Evolutionary conservation across 2,888 invertebrate species (phyloP), one percentile per base, ranked within the genome.

Genomic region (Cryptocephalus primarius): DNA sequence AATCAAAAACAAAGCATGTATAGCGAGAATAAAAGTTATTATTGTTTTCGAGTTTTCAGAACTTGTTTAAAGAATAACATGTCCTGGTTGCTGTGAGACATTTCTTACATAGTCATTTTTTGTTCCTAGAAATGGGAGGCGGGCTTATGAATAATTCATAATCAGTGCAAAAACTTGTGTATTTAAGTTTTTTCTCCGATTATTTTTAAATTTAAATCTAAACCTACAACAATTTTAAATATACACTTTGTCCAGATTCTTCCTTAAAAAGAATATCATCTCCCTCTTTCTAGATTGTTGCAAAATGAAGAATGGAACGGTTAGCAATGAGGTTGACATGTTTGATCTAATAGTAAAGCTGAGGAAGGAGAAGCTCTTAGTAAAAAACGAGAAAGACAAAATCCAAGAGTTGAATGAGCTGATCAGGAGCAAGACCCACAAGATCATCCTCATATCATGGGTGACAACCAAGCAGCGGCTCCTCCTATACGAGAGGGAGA

Each of bases 391-490:
- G 67, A 83, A 87, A 67, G 81, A 84, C 62, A 82, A 87, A 67
- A 79, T 90, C 61, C 83, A 85, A 59, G 78, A 78, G 60, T 73
- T 89, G 33, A 88, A 88, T 66, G 81, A 84, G 64, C 80, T 83
- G 61, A 74, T 79, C 13, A 62, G 71, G 42, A 70, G 68, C 48
- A 71, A 76, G 43, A 78, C 78, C 1, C 78, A 79, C 52, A 71
- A 74, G 48, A 68, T 83, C 40, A 76, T 78, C 31, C 83, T 88
- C 69, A 78, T 83, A 49, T 85, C 91, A 33, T 95, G 93, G 89
- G 80, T 92, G 50, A 86, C 88, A 51, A 82, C 87, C 3, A 88
- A 90, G 69, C 92, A 93, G 70, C 78, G 87, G 55, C 80, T 87
- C 54, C 82, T 58, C 80, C 88, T 52, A 76, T 85, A 38, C 79